phyloP scores from a whole-genome alignment of 1,140 invertebrate species.

The Rhyacophila brunnea region DNA sequence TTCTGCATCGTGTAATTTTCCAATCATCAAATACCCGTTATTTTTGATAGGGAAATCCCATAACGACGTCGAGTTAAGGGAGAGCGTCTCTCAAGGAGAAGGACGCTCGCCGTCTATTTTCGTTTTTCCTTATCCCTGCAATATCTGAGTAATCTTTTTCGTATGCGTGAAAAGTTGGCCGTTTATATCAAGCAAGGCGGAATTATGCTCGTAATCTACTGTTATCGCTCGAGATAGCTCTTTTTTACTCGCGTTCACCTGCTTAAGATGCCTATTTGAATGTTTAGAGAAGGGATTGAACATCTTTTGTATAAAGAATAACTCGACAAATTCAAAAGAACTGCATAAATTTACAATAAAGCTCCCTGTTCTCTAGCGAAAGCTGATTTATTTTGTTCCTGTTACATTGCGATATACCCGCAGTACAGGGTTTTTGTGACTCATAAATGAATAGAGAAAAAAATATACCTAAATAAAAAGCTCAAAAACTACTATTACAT shows the following conservation, averaged over 20 bases:
- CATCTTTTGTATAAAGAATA: too few species aligned
- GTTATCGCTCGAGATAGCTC: conserved; percentile 5
- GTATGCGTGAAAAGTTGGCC: conserved; percentile 18
- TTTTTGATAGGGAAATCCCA: conserved; percentile 20
- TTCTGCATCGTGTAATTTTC: conserved; percentile 1
- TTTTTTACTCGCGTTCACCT: conserved; percentile 11
- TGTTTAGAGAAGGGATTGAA: not conserved
- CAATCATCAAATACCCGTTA: conserved; percentile 16
- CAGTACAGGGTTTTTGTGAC: too few species aligned
- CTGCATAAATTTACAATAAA: too few species aligned
- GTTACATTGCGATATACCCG: too few species aligned
- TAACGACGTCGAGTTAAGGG: conserved; percentile 8
- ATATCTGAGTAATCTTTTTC: conserved; percentile 27
- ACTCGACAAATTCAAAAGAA: too few species aligned
- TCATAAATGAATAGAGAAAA: too few species aligned
- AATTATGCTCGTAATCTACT: conserved; percentile 22
- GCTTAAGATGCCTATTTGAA: not conserved
- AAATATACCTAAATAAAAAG: too few species aligned
- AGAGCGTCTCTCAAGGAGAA: not conserved
- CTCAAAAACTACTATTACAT: too few species aligned
- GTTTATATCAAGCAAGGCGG: conserved; percentile 13
- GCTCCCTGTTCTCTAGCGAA: too few species aligned
- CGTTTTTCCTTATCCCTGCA: not conserved
- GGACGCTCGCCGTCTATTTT: too few species aligned
- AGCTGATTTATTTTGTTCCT: too few species aligned